phyloP scores from a whole-genome alignment of 2,888 invertebrate species.

The Idaea aversata region DNA sequence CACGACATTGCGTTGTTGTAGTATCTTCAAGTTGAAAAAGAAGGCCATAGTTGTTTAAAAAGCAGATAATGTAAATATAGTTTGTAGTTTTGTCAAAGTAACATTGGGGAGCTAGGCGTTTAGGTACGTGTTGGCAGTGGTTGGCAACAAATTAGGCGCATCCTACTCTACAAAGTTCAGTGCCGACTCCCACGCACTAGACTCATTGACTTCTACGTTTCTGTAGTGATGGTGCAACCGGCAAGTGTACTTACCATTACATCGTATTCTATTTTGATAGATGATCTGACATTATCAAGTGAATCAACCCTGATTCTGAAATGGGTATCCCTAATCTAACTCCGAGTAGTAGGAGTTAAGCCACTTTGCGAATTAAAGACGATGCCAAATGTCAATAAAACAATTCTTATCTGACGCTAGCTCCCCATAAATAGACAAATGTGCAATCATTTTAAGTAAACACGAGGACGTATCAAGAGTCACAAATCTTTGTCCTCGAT shows the following conservation, averaged over 20 bases:
- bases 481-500: constrained; percentile 55
- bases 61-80: neutral
- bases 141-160: constrained; percentile 66
- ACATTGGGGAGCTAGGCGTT: neutral
- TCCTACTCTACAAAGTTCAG: constrained; percentile 72
- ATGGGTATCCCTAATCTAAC: constrained; percentile 21
- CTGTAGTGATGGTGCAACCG: constrained; percentile 52
- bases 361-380: constrained; percentile 8
- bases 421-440: constrained; percentile 12
- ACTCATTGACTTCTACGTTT: constrained; percentile 59
- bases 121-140: constrained; percentile 14
- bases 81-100: neutral
- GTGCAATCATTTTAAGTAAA: constrained; percentile 41
- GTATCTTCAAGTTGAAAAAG: neutral
- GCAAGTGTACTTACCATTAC: constrained; percentile 26
- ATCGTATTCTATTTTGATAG: constrained; percentile 54
- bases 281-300: constrained; percentile 42
- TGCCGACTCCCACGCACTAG: constrained; percentile 58
- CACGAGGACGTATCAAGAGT: constrained; percentile 34
- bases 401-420: constrained; percentile 11
- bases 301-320: constrained; percentile 11
- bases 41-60: neutral
- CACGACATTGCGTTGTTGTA: constrained; percentile 20
- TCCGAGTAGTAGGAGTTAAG: constrained; percentile 6
- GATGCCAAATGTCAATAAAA: constrained; percentile 1